These are phyloP conservation scores for Serilophus lunatus DNA, from an alignment of 2,113 vertebrate genomes.

Conservation along the genomic window DNA sequence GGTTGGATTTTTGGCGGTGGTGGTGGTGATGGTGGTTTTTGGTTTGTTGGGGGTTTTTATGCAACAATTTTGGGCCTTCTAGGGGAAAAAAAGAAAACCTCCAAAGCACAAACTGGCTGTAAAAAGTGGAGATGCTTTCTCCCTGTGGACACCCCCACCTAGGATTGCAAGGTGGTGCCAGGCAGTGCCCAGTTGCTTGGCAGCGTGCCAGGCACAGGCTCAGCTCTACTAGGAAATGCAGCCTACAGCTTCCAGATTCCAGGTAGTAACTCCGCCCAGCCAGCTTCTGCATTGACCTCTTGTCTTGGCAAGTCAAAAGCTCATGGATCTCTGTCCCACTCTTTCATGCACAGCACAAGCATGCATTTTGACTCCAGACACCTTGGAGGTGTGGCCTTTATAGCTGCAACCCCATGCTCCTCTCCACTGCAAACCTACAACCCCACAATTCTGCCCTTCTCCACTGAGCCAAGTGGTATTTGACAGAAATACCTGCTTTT, in stretches of 20 bases:
- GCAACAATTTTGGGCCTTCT: background rate
- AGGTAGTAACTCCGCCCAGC: background rate
- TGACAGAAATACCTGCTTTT: background rate
- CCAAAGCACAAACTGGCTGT: background rate
- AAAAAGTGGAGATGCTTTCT: background rate
- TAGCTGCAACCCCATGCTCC: background rate
- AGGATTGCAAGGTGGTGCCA: background rate
- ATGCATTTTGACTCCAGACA: background rate
- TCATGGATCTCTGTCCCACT: background rate
- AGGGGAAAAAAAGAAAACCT: background rate
- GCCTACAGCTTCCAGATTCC: background rate
- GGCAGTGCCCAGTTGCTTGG: background rate
- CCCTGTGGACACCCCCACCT: background rate
- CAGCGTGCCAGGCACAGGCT: background rate
- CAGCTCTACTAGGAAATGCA: accelerated
- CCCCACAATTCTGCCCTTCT: background rate
- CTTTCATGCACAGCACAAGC: background rate
- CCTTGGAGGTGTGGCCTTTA: background rate
- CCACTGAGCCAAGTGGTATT: background rate
- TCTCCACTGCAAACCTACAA: background rate
- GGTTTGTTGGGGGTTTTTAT: background rate
- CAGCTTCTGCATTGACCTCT: background rate
- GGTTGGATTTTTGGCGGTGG: background rate
- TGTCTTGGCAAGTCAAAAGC: background rate
- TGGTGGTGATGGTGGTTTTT: no score